These are phyloP conservation scores for Meliscaeva auricollis DNA, from an alignment of 2,888 invertebrate genomes.

Conservation along the genomic window DNA sequence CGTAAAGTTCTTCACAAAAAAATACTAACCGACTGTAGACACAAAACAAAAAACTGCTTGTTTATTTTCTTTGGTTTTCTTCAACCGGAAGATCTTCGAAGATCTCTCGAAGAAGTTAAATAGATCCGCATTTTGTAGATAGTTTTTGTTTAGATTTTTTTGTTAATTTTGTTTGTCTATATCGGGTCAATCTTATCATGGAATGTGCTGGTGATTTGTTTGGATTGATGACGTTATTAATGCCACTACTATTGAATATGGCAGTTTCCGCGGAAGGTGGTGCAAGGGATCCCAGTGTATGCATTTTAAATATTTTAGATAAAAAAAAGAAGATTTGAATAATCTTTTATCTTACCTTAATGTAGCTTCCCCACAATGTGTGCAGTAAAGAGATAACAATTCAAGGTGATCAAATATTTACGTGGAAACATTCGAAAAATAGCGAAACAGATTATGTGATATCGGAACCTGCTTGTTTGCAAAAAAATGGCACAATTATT, in stretches of 20 bases:
- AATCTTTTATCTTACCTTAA: conserved; percentile 19
- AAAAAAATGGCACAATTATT: conserved; percentile 76
- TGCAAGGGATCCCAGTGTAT: conserved; percentile 65
- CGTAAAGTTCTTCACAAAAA: conserved; percentile 55
- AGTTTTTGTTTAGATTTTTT: conserved; percentile 23
- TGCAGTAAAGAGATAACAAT: conserved; percentile 56
- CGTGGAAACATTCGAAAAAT: conserved; percentile 55
- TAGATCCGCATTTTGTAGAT: conserved; percentile 34
- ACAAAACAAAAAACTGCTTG: neutral
- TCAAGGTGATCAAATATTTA: conserved; percentile 44
- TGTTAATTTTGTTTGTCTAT: conserved; percentile 12
- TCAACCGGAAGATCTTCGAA: conserved; percentile 49
- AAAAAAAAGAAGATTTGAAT: conserved; percentile 6
- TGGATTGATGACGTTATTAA: conserved; percentile 61
- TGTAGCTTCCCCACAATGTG: conserved; percentile 50
- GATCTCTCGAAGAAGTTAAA: conserved; percentile 42
- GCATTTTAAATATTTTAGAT: conserved; percentile 17
- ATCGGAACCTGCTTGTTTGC: conserved; percentile 81
- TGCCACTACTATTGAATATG: conserved; percentile 38
- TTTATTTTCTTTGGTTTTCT: conserved; percentile 33
- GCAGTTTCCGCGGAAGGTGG: conserved; percentile 2
- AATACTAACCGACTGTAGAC: neutral
- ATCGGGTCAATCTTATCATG: conserved; percentile 64
- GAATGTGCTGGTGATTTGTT: conserved; percentile 56
- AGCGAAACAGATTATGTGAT: conserved; percentile 71